Conservation (phyloP, 2,113 vertebrate genomes). For the Perognathus longimembris region DNA sequence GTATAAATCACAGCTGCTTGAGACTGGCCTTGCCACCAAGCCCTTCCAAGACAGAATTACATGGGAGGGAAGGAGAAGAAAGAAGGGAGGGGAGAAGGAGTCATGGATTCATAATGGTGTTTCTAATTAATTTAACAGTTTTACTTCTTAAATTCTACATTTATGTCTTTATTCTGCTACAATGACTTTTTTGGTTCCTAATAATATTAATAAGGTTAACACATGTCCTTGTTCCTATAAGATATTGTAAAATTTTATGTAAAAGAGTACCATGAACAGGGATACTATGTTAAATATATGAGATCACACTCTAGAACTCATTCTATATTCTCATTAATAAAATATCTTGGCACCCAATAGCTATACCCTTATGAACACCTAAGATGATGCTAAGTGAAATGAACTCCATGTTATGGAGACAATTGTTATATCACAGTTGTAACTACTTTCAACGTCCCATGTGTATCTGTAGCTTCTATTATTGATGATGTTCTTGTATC, state of each 20-base stretch:
- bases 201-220: neutral
- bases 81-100: neutral
- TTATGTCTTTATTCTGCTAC: neutral
- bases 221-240: neutral
- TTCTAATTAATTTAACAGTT: slow-evolving; percentile 7
- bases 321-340: neutral
- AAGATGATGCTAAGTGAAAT: too few species aligned
- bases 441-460: too few species aligned
- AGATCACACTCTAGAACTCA: neutral
- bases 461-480: too few species aligned
- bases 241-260: too few species aligned
- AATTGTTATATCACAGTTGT: too few species aligned
- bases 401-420: too few species aligned
- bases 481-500: too few species aligned
- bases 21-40: neutral
- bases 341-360: too few species aligned
- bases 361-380: too few species aligned
- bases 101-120: neutral
- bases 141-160: neutral
- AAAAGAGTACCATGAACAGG: neutral
- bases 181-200: neutral
- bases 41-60: neutral
- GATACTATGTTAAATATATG: neutral
- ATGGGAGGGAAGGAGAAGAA: neutral
- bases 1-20: neutral